Conservation (phyloP, 2,888 invertebrate genomes). For the Argyresthia goedartella region DNA sequence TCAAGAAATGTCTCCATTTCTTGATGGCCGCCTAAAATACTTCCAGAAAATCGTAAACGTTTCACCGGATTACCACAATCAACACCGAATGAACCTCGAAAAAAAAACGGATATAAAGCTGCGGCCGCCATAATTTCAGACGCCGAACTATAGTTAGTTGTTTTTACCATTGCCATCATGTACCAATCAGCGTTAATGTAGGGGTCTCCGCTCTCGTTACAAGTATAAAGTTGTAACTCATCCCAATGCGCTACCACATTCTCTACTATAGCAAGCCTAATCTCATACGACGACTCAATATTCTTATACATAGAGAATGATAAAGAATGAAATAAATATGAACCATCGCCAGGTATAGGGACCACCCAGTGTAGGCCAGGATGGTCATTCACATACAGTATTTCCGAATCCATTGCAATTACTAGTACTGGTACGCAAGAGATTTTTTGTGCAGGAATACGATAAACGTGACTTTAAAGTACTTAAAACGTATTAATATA, state of each 20-base stretch:
- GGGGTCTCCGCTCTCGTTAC: constrained; percentile 12
- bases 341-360: constrained; percentile 14
- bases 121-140: too few relatives aligned
- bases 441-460: too few relatives aligned
- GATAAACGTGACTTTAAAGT: too few relatives aligned
- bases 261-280: background rate
- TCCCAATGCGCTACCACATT: background rate
- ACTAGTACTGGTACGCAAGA: background rate
- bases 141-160: constrained; percentile 12
- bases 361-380: constrained; percentile 7
- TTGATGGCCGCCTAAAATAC: constrained; percentile 9
- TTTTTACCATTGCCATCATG: constrained; percentile 12
- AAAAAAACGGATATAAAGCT: constrained; percentile 13
- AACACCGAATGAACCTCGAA: constrained; percentile 12
- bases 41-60: constrained; percentile 7
- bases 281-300: background rate
- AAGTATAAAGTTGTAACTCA: constrained; percentile 6
- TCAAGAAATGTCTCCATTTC: constrained; percentile 4
- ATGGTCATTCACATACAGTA: background rate
- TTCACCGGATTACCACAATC: constrained; percentile 2
- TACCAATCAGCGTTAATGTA: constrained; percentile 14
- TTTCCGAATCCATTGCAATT: background rate
- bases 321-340: constrained; percentile 1
- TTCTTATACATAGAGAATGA: too few relatives aligned
- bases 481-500: background rate